Base-by-base conservation (phyloP, 1,140 invertebrate species). In the Drosophila melanica region DNA sequence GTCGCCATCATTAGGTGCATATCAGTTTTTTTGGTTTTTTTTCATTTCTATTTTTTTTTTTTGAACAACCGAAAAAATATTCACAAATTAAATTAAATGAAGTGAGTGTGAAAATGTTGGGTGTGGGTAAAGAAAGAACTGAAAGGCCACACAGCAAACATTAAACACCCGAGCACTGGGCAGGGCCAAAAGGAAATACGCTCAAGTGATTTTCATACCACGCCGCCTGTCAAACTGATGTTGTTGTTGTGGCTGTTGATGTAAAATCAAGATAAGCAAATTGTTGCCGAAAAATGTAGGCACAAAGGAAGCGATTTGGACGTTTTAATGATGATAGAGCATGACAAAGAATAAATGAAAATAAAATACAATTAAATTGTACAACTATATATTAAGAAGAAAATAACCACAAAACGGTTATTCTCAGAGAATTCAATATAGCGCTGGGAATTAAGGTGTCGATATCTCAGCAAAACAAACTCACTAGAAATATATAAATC, bases 321-420 rank as follows among this genome's bases (percentile, higher is more conserved):
- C 79, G 63, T 77, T 90, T 89, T 89, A 89, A 89, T 89, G 79
- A 89, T 89, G 84, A 89, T 89, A 89, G 84, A 89, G 84, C 84
- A 89, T 89, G 84, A 89, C 85, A 89, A 69, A 35, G 84, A 87
- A 86, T 86, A 87, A 82, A 86, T 82, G 82, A 60, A 79, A 86
- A 71, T 78, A 76, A 87, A 87, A 79, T 82, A 41, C 64, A 81
- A 79, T 81, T 81, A 72, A 78, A 86, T 64, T 82, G 67, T 67
- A 67, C 66, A 70, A 63, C 45, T 48, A 59, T 58, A 80, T 57
- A 41, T 42, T 16, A n/a, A 50, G 59, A 48, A 42, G 14, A 41
- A 48, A 50, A 18, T 6, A 20, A 18, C 23, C 42, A 58, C 42
- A 30, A 42, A 39, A 37, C 23, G 33, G 6, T 12, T 48, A 35